Evolutionary conservation across 2,888 invertebrate genomes (phyloP), one percentile per base, ranked within the genome.

Genomic region (Schizotus pectinicornis): DNA sequence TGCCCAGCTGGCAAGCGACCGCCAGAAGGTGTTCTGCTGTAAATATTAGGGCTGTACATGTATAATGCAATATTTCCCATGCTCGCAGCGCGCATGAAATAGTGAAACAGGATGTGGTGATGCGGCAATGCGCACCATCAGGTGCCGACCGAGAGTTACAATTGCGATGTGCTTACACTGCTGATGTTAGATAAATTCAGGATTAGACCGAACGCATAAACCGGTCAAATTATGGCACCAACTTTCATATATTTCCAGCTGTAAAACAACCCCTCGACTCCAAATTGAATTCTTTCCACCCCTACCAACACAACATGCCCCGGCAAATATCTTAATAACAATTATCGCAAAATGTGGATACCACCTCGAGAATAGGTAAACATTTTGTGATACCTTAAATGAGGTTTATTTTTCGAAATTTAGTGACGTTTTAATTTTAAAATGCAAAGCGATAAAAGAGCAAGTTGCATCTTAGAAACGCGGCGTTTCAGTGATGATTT

Each of bases 141-240:
- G 77, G 75, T 76, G 76, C 75, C 68, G 65, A 57, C 62, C 67
- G 67, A 73, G 69, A 74, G 74, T 74, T 76, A 77, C 76, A 76
- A 72, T 76, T 77, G 74, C 74, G 68, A 76, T 76, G 76, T 77
- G 77, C 74, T 72, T 71, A 71, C 68, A 74, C 72, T 76, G 72
- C 73, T 74, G 75, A 77, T 76, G 72, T 69, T 70, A 69, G 69
- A 70, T 73, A 73, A 71, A 72, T 68, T 62, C 38, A 48, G 53
- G 55, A 64, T 62, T 59, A 57, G 58, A 56, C 55, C 50, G 47
- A 56, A 60, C 49, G 45, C 13, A 59, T 47, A 51, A 56, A 53
- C 31, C 54, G 37, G 22, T 52, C 39, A 57, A 57, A 57, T 52
- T 39, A 52, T 37, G n/a, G 14, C 12, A 46, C 32, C 6, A 30